A percentile compares a stretch with the other conserved stretches of the same genome.
Conservation (phyloP, 2,888 invertebrate genomes). For the Cataglyphis albicans region DNA sequence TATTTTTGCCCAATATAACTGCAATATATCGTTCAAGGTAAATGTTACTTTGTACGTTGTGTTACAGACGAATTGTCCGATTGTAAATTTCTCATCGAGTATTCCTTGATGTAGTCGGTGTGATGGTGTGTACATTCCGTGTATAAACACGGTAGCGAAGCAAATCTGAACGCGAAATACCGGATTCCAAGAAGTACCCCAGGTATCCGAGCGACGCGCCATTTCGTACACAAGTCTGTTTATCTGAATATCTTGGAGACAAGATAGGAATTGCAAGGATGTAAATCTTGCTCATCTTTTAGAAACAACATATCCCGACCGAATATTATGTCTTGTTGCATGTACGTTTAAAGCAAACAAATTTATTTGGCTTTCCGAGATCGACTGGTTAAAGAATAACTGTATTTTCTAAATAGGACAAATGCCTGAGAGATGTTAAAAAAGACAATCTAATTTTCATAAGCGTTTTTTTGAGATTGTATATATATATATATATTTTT, state of each 20-base stretch:
- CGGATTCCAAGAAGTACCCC: slow-evolving; percentile 36
- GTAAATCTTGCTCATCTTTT: slow-evolving; percentile 35
- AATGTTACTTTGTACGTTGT: not conserved
- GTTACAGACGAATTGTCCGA: not conserved
- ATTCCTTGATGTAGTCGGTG: not conserved
- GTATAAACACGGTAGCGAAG: slow-evolving; percentile 33
- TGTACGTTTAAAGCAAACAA: not conserved
- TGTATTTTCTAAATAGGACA: not conserved
- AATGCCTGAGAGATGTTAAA: not conserved
- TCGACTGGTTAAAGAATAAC: not conserved
- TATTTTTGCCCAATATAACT: slow-evolving; percentile 23
- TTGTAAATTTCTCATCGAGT: slow-evolving; percentile 51
- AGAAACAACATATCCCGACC: slow-evolving; percentile 5
- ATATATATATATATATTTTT: too few species aligned
- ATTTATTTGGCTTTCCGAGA: not conserved
- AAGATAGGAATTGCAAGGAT: slow-evolving; percentile 38
- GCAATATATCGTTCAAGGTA: not conserved
- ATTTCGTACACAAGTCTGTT: slow-evolving; percentile 24
- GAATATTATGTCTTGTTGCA: not conserved
- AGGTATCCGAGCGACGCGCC: slow-evolving; percentile 43
- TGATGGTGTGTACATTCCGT: slow-evolving; percentile 22
- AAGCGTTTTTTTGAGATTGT: not conserved
- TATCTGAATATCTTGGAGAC: slow-evolving; percentile 9
- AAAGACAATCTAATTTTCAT: not conserved
- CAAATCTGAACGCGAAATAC: slow-evolving; percentile 43